A percentile compares a stretch with the other conserved stretches of the same genome.
phyloP scores from a whole-genome alignment of 2,797 vertebrate genomes.

The Aldrovandia affinis region DNA sequence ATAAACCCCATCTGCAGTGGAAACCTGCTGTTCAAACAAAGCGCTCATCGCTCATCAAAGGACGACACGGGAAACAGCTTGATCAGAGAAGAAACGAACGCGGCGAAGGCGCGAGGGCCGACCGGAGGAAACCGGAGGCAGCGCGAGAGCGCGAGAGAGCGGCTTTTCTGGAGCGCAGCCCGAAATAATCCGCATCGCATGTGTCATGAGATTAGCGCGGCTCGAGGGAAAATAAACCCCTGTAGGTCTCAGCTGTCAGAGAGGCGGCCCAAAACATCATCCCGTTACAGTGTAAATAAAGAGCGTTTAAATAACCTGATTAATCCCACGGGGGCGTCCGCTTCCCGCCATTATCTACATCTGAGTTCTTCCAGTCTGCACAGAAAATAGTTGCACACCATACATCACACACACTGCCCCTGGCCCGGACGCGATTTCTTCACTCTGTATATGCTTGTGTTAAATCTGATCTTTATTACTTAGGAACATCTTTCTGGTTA shows the following conservation, averaged over 20 bases:
- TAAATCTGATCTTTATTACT: not conserved
- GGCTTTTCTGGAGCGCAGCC: conserved; percentile 37
- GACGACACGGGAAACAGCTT: not conserved
- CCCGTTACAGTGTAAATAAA: conserved; percentile 53
- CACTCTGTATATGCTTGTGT: not conserved
- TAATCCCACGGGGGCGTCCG: conserved; percentile 37
- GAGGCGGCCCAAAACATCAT: conserved; percentile 35
- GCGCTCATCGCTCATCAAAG: conserved; percentile 31
- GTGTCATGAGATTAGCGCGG: conserved; percentile 47
- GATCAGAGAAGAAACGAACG: not conserved
- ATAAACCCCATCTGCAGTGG: conserved; percentile 35
- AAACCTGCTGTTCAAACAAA: conserved; percentile 47
- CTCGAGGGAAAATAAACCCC: conserved; percentile 54
- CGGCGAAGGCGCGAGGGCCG: not conserved
- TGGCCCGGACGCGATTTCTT: not conserved
- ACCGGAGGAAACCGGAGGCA: conserved; percentile 5
- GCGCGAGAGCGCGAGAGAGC: conserved; percentile 13
- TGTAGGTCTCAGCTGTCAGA: conserved; percentile 46
- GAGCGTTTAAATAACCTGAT: conserved; percentile 45
- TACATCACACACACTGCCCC: not conserved
- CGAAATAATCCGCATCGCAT: conserved; percentile 47
- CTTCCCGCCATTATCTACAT: conserved; percentile 10
- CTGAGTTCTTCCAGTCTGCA: not conserved
- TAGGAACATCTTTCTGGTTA: not conserved
- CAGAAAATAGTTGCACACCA: not conserved